A percentile compares a stretch with the other conserved stretches of the same genome.
Evolutionary conservation across 1,140 invertebrate species (phyloP).

Genomic region (Drosophila murphyi): DNA sequence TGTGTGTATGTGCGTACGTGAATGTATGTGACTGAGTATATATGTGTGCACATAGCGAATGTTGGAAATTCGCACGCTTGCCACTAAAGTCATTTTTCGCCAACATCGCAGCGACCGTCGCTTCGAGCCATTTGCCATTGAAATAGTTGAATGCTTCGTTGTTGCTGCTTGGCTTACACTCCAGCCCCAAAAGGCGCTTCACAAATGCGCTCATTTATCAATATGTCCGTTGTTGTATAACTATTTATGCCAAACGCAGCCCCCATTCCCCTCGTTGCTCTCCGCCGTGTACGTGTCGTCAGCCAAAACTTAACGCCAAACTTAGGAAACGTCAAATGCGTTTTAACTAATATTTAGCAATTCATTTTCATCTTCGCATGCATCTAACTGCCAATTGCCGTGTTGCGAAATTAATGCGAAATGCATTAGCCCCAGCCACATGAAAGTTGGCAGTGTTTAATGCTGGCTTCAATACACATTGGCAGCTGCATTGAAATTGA

Average conservation of each 20-base stretch:
- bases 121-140: slow-evolving; percentile 66
- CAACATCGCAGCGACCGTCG: slow-evolving; percentile 39
- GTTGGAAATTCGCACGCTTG: slow-evolving; percentile 73
- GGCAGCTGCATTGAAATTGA: slow-evolving; percentile 23
- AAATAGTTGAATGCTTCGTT: slow-evolving; percentile 63
- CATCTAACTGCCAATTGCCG: slow-evolving; percentile 60
- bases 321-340: slow-evolving; percentile 75
- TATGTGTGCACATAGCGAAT: slow-evolving; percentile 11
- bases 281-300: slow-evolving; percentile 40
- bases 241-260: slow-evolving; percentile 66
- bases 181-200: slow-evolving; percentile 47
- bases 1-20: slow-evolving; percentile 13
- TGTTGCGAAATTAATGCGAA: slow-evolving; percentile 65
- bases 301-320: slow-evolving; percentile 48
- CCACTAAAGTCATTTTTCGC: slow-evolving; percentile 74
- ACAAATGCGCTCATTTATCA: slow-evolving; percentile 80
- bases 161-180: slow-evolving; percentile 30
- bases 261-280: neutral
- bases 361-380: slow-evolving; percentile 74
- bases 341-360: slow-evolving; percentile 77
- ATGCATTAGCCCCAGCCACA: slow-evolving; percentile 74
- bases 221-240: slow-evolving; percentile 83
- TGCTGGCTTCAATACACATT: slow-evolving; percentile 14
- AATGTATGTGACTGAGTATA: slow-evolving; percentile 20
- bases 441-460: slow-evolving; percentile 48